phyloP scores from a whole-genome alignment of 1,140 invertebrate species.

The Hydropsyche tenuis region DNA sequence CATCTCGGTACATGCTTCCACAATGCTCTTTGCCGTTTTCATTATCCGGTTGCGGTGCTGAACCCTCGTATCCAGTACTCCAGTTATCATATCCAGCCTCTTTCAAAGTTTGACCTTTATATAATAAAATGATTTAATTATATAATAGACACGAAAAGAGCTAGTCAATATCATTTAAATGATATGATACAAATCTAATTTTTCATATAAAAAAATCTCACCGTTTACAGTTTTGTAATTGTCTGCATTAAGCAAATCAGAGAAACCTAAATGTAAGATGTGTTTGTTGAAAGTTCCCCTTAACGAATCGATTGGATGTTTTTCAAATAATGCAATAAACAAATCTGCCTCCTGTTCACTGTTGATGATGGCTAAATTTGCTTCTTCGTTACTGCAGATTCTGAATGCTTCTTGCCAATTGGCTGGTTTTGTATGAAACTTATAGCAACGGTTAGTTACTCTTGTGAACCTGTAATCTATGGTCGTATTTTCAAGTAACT shows the following conservation, averaged over 20 bases:
- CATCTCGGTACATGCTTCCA: conserved; percentile 57
- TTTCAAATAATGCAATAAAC: not conserved
- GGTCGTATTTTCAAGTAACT: too few relatives aligned
- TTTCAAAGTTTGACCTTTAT: conserved; percentile 52
- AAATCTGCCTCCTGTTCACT: conserved; percentile 53
- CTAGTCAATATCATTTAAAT: too few relatives aligned
- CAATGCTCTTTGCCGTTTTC: conserved; percentile 51
- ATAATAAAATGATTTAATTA: too few relatives aligned
- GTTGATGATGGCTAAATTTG: conserved; percentile 54
- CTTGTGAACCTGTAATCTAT: conserved; percentile 11
- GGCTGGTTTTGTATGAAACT: conserved; percentile 54
- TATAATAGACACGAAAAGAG: conserved; percentile 44
- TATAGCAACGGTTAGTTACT: conserved; percentile 54
- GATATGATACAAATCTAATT: too few relatives aligned
- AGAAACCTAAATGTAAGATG: conserved; percentile 27
- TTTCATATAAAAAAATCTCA: too few relatives aligned
- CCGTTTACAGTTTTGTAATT: conserved; percentile 6
- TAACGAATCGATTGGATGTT: not conserved
- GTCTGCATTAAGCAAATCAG: conserved; percentile 6
- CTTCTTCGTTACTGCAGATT: conserved; percentile 53
- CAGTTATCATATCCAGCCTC: conserved; percentile 54
- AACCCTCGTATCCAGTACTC: too few relatives aligned
- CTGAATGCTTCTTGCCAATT: conserved; percentile 55
- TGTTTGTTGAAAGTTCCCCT: conserved; percentile 23
- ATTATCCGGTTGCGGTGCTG: conserved; percentile 54